Evolutionary conservation across 1,140 invertebrate genomes (phyloP), one percentile per base, ranked within the genome.

Genomic region (Trachymyrmex septentrionalis): DNA sequence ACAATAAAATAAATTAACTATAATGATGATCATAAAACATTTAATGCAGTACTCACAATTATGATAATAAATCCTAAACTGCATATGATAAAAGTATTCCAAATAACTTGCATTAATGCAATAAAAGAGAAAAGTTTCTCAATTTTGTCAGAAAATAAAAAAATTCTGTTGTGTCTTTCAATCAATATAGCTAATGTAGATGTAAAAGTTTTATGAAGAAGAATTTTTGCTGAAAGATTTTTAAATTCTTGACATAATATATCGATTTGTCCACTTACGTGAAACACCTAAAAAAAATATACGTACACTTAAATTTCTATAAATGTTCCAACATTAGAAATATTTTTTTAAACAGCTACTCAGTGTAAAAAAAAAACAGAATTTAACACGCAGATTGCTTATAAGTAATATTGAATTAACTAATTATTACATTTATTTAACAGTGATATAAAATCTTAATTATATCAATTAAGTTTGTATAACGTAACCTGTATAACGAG

Each of bases 221-320:
- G n/a, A 19, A 16, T 14, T 3, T 50, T 57, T 7, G 14, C 5
- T 9, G 64, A 72, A 27, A 88, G 38, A 16, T 16, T 21, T 59
- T 24, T 34, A 1, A 90, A 16, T 24, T n/a, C 27, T 7, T 77
- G 55, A 38, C 88, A 63, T 10, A 88, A 61, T 27, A 90, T 72
- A 50, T 90, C 87, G 10, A 90, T 59, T 34, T 89, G 87, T 3
- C 82, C 87, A 16, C 87, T 77, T 21, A 71, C 50, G 19, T 89
- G 87, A 24, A 89, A 12, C 50, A 89, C 59, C 88, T 89, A 50
- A 9, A 63, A 67, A 78, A 63, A 67, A 78, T 53, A 44, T 57
- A 44, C 38, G 10, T 44, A 9, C 27, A 63, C 24, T 44, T 86
- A 48, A n/a, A 34, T 63, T 19, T 24, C 14, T 27, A 5, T 24